Base-by-base conservation (phyloP, 2,113 vertebrate species). In the Hipposideros armiger region DNA sequence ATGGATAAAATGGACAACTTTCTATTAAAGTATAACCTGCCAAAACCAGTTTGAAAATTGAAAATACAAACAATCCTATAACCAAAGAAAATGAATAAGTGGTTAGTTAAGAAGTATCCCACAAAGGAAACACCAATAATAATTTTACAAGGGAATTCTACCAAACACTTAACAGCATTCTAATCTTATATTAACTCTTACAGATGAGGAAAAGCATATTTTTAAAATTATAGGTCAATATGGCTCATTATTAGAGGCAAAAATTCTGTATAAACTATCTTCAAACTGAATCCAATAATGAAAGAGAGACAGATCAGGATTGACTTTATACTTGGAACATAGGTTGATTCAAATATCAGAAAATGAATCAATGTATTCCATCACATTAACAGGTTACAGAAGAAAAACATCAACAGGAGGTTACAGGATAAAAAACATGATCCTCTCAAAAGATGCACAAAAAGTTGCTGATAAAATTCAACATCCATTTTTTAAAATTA, bases 391-490 rank as follows among this genome's bases (percentile, higher is more conserved):
- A 95, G 14, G 50, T 91, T 92, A 96, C 42, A 93, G 28, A 88
- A 89, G 42, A 85, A 86, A 97, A 95, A 50, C n/a, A 91, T 24
- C 50, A 77, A 77, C 17, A 52, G 73, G 30, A 77, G 74, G 36
- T 91, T 91, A 95, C 26, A 81, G 32, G 83, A 86, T 54, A 84
- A 74, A 97, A 91, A 45, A 40, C 30, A 62, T 1, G 1, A 89
- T 91, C 32, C 47, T 95, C 67, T 97, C 50, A 84, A 93, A 95
- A 95, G 47, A 88, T 56, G 28, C 28, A 95, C 50, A 74, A 87
- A 94, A 95, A 42, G 7, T n/a, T 62, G 81, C 24, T 96, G 36
- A 74, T 74, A 82, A 95, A 91, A 83, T 83, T 94, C 72, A 94
- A 82, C 19, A 95, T 58, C 64, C 47, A 87, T 58, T 93, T 86